These are phyloP conservation scores for Emys orbicularis DNA, from an alignment of 2,797 vertebrate species.

Conservation along the genomic window DNA sequence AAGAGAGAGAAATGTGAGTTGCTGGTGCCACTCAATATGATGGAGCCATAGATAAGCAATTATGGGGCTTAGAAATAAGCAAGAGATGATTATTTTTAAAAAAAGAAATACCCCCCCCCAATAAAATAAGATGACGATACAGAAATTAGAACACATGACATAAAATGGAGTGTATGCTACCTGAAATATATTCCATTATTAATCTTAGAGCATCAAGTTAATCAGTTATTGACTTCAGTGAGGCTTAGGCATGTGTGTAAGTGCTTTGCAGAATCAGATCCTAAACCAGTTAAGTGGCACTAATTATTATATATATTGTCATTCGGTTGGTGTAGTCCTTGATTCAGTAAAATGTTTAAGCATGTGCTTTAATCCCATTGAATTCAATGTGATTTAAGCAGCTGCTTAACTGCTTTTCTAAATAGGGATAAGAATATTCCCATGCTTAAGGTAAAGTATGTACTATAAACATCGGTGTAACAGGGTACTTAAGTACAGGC, in stretches of 20 bases:
- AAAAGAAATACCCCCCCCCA: background rate
- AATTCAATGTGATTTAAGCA: background rate
- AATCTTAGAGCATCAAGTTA: background rate
- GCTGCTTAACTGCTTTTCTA: background rate
- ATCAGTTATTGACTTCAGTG: background rate
- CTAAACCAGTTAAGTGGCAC: background rate
- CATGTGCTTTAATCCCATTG: background rate
- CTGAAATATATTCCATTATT: background rate
- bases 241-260: background rate
- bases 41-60: background rate
- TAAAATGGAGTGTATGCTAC: background rate
- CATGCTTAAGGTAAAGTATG: background rate
- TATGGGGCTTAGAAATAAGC: background rate
- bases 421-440: background rate
- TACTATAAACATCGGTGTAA: background rate
- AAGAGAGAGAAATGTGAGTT: background rate
- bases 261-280: background rate
- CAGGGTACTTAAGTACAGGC: background rate
- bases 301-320: background rate
- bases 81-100: background rate
- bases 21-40: background rate
- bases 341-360: background rate
- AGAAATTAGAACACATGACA: background rate
- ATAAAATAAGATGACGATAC: background rate
- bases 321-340: background rate